Evolutionary conservation across 2,797 vertebrate species (phyloP).

Genomic region (Pangasius macronema): DNA sequence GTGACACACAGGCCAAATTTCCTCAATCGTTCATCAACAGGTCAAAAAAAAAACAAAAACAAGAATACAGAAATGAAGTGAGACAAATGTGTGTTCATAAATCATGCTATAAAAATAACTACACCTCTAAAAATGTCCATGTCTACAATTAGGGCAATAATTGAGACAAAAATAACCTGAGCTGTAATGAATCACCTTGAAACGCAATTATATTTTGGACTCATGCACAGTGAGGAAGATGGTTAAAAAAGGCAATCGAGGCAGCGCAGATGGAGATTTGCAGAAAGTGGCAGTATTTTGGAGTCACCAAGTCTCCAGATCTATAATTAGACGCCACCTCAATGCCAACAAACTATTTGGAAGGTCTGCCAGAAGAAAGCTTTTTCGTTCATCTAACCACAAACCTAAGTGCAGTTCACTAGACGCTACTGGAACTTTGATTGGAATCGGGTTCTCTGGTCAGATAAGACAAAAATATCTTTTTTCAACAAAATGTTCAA

Average conservation of each 20-base stretch:
- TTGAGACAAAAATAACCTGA: background rate
- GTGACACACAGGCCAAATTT: background rate
- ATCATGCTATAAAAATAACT: background rate
- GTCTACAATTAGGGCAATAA: background rate
- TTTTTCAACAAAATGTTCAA: background rate
- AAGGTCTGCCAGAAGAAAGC: slow-evolving; percentile 5
- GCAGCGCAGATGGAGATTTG: background rate
- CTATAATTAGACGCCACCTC: slow-evolving; percentile 4
- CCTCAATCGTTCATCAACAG: background rate
- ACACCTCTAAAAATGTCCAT: background rate
- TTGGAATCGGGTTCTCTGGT: background rate
- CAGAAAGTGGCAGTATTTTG: background rate
- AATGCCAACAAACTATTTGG: background rate
- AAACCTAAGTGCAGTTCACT: background rate
- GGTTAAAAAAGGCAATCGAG: background rate
- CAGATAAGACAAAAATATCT: background rate
- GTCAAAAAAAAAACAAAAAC: background rate
- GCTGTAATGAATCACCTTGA: background rate
- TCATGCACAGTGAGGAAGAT: background rate
- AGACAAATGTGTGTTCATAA: background rate
- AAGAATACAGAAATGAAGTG: background rate
- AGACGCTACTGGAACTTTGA: background rate
- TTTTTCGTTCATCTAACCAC: slow-evolving; percentile 13
- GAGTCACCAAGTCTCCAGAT: slow-evolving; percentile 10
- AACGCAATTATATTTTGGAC: background rate